phyloP scores from a whole-genome alignment of 2,888 invertebrate genomes.

The Polyommatus iphigenia region DNA sequence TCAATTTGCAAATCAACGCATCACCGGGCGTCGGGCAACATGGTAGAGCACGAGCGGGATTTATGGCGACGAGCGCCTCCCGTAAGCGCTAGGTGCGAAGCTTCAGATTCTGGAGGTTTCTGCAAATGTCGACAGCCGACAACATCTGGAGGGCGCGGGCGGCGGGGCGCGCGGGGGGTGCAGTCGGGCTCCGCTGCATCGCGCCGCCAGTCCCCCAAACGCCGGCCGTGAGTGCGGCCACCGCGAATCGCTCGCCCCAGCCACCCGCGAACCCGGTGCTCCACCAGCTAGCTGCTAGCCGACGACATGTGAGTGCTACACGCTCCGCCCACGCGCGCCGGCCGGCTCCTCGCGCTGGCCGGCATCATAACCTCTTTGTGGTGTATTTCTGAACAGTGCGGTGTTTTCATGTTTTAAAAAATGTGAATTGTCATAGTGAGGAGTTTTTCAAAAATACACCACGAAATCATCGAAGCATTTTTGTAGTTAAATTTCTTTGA shows the following conservation, averaged over 20 bases:
- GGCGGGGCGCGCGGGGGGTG: constrained; percentile 61
- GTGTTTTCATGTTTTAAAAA: constrained; percentile 45
- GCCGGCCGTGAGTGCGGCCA: constrained; percentile 78
- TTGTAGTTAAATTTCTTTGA: constrained; percentile 60
- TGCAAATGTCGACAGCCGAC: constrained; percentile 47
- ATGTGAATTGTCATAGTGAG: constrained; percentile 32
- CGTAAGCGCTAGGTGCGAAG: constrained; percentile 36
- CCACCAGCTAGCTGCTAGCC: constrained; percentile 19
- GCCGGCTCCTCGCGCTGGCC: constrained; percentile 55
- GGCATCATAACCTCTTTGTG: constrained; percentile 64
- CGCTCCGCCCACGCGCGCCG: constrained; percentile 44
- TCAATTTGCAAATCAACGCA: constrained; percentile 28
- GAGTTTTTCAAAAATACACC: constrained; percentile 49
- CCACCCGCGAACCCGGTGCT: constrained; percentile 56
- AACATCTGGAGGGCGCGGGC: constrained; percentile 71
- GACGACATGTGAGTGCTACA: constrained; percentile 67
- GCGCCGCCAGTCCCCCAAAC: constrained; percentile 75
- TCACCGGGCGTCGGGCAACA: constrained; percentile 31
- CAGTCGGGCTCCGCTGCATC: constrained; percentile 63
- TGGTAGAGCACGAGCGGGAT: constrained; percentile 33
- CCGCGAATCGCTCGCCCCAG: constrained; percentile 60
- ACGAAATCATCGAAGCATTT: constrained; percentile 37
- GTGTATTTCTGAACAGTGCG: constrained; percentile 56
- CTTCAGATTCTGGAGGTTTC: constrained; percentile 57
- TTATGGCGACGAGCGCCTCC: constrained; percentile 37